Percentiles rank a stretch among this genome's conserved stretches.
Evolutionary conservation across 1,140 invertebrate genomes (phyloP).

Genomic region (Thalassaphorura encarpata): DNA sequence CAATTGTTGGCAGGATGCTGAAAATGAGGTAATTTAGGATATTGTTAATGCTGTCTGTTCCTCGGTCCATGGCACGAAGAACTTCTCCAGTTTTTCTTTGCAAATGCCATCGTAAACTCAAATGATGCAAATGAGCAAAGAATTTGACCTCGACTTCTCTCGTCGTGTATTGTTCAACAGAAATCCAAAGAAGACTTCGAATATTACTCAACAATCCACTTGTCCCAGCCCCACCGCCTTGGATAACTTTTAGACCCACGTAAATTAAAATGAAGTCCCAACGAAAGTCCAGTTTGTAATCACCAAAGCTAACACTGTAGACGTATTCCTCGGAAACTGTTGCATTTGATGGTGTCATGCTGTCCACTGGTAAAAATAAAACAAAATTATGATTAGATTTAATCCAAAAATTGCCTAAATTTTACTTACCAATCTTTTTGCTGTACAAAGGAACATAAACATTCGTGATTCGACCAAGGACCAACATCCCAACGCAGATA

Average conservation of each 20-base stretch:
- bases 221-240: conserved; percentile 42
- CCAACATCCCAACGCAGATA: conserved; percentile 66
- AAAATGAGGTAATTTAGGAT: conserved; percentile 41
- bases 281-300: conserved; percentile 36
- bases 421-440: conserved; percentile 60
- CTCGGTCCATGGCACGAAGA: conserved; percentile 49
- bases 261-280: conserved; percentile 49
- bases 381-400: neutral
- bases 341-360: conserved; percentile 20
- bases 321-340: neutral
- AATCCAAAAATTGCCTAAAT: neutral
- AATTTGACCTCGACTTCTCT: conserved; percentile 45
- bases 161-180: conserved; percentile 52
- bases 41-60: conserved; percentile 49
- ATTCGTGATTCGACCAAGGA: conserved; percentile 77
- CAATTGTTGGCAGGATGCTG: conserved; percentile 49
- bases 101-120: conserved; percentile 48
- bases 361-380: conserved; percentile 24
- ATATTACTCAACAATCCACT: conserved; percentile 49
- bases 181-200: conserved; percentile 49
- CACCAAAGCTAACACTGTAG: too few species aligned
- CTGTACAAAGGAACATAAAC: conserved; percentile 88
- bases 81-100: conserved; percentile 53
- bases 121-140: conserved; percentile 45
- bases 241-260: conserved; percentile 45